Base-by-base conservation (phyloP, 2,797 vertebrate species). In the Ambastaia sidthimunki region DNA sequence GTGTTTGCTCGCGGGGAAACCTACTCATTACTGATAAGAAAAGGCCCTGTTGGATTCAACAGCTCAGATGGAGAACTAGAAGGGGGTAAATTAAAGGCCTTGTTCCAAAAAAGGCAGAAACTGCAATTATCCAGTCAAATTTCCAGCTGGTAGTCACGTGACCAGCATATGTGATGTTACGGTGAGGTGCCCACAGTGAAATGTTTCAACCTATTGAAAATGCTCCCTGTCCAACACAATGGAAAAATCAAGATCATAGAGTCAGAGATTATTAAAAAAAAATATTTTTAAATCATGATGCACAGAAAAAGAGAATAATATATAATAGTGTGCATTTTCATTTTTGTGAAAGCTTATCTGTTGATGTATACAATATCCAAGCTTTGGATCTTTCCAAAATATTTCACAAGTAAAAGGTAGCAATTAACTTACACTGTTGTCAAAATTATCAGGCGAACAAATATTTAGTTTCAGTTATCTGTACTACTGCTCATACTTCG, bases 101-200 rank as follows among this genome's bases (percentile, higher is more conserved):
- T 13, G 55, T 79, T 81, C 71, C 68, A 28, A 76, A 63, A 79
- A 31, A 74, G 71, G 68, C 50, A 52, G 15, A 1, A 44, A 44
- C 85, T 85, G 86, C 85, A 89, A 91, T 92, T 90, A 91, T 41
- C 76, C 77, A 85, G 90, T 90, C 89, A 84, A 74, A 82, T 74
- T 85, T 82, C 78, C 87, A 82, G 87, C 77, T 84, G 80, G 75
- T 76, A 55, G 66, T 75, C 34, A 72, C 80, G 73, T 82, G 87
- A 88, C 80, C 82, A 76, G 82, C 75, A 78, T 82, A 76, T 59
- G 82, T 44, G 79, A 37, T 9, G 55, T 50, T 59, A 63, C 62
- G 57, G 41, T 73, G 74, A 83, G 37, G 54, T 68, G 72, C 83
- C n/a, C 70, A 76, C 68, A 73, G 70, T 76, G 80, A 34, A 23